Evolutionary conservation across 2,113 vertebrate species (phyloP), one percentile per base, ranked within the genome.

Genomic region (Erinaceus europaeus): DNA sequence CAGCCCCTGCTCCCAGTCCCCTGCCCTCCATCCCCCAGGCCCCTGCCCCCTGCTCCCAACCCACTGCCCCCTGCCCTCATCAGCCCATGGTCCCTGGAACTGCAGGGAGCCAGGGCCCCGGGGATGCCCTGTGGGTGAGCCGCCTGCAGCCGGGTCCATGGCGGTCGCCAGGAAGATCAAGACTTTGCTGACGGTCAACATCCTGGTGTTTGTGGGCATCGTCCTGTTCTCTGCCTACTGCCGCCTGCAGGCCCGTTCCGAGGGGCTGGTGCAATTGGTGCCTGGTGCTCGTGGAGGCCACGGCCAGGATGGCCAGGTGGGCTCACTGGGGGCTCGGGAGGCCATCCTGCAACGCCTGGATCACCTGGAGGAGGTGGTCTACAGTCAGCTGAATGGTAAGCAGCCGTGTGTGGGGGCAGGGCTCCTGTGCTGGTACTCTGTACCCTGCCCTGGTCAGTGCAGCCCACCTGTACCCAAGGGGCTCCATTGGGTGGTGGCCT

Each of bases 151-250:
- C 88, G 97, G 95, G 96, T 97, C 97, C 97, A 99, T 99, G 99
- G 99, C 99, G 97, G 98, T 98, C 97, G 98, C 98, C 98, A 98
- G 99, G 96, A 99, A 98, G 97, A 98, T 99, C 96, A 98, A 98
- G 98, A 99, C 99, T 98, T 98, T 99, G 98, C 98, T 99, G 98
- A 99, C 99, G 93, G 98, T 99, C 93, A 99, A 99, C 97, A 99
- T 99, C 91, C 94, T 99, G 88, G 98, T 99, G 94, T 99, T 99
- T 77, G 98, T 99, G 95, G 99, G 98, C 72, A 98, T 99, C 96
- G 98, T 99, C 94, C 96, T 99, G 92, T 99, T 99, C 97, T 99
- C 99, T 48, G 98, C 98, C 36, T 99, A 99, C 98, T 99, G 99
- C 98, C 98, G 99, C 97, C 98, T 99, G 94, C 98, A 98, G 96